These are phyloP conservation scores for Thalassoma bifasciatum DNA, from an alignment of 2,113 vertebrate species.

Conservation along the genomic window DNA sequence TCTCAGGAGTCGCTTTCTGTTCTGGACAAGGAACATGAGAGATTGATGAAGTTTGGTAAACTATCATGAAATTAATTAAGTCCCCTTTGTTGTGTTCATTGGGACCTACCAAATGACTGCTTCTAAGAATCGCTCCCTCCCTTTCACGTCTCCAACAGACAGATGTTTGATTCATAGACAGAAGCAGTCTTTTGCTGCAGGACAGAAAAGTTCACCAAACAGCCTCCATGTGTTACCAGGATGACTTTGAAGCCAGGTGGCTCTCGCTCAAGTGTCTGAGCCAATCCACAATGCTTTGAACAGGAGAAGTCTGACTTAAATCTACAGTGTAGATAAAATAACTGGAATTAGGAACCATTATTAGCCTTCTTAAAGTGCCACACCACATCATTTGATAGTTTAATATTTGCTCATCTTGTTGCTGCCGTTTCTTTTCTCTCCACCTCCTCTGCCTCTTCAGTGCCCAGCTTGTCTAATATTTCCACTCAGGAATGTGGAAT, in stretches of 20 bases:
- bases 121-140: background rate
- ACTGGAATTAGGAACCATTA: conserved; percentile 1
- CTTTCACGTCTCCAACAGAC: background rate
- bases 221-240: conserved; percentile 36
- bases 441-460: background rate
- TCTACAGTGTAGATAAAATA: conserved; percentile 3
- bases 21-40: too few species aligned
- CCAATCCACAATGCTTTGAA: conserved; percentile 25
- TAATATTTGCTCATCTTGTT: background rate
- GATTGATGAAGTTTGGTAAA: too few species aligned
- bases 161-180: background rate
- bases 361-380: background rate
- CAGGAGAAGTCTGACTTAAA: background rate
- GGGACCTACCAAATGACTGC: background rate
- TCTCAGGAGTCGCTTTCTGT: too few species aligned
- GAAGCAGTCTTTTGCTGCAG: conserved; percentile 1
- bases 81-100: background rate
- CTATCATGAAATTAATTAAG: background rate
- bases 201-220: conserved; percentile 25
- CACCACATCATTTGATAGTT: conserved; percentile 13
- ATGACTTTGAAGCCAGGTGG: conserved; percentile 18
- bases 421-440: background rate
- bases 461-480: conserved; percentile 55
- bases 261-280: conserved; percentile 12
- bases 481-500: conserved; percentile 70